phyloP scores from a whole-genome alignment of 1,140 invertebrate genomes.

The Drosophila hydei region DNA sequence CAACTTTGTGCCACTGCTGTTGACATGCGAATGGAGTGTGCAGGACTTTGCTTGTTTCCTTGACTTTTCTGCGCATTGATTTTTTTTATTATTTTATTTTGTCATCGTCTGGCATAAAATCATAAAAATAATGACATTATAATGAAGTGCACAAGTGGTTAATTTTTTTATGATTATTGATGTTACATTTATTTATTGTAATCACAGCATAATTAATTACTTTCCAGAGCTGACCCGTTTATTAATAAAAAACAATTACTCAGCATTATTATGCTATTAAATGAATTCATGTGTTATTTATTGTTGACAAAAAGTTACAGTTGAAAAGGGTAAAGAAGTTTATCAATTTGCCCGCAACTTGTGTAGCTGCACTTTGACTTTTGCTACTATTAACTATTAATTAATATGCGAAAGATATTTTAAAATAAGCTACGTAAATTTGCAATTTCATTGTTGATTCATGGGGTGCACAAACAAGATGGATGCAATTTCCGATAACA shows the following conservation, averaged over 20 bases:
- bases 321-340: neutral
- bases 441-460: neutral
- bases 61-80: neutral
- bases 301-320: neutral
- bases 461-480: too few species aligned
- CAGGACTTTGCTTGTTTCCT: conserved; percentile 16
- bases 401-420: too few species aligned
- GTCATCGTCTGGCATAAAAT: conserved; percentile 22
- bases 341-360: neutral
- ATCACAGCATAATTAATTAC: conserved; percentile 58
- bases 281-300: neutral
- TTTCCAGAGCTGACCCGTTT: neutral
- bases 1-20: conserved; percentile 35
- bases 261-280: conserved; percentile 13
- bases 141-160: conserved; percentile 53
- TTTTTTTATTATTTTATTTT: conserved; percentile 10
- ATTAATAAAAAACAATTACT: conserved; percentile 19
- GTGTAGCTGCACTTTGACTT: too few species aligned
- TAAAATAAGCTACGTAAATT: too few species aligned
- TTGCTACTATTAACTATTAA: too few species aligned
- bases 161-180: conserved; percentile 23
- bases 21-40: conserved; percentile 29
- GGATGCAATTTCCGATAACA: too few species aligned
- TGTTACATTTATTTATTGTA: conserved; percentile 31
- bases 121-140: conserved; percentile 57